phyloP scores from a whole-genome alignment of 2,888 invertebrate genomes.

The Apeira syringaria region DNA sequence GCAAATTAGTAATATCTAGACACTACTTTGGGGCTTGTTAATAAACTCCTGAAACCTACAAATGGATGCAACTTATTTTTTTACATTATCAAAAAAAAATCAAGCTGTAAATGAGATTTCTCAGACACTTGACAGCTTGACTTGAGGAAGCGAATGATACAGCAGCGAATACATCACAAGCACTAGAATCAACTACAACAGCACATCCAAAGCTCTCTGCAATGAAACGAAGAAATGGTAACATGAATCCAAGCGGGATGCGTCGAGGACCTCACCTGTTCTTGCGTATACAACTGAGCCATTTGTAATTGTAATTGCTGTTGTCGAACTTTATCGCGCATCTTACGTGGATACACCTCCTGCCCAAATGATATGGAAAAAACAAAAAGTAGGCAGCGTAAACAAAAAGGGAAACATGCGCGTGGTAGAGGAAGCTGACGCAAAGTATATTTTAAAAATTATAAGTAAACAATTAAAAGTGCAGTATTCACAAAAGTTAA shows the following conservation, averaged over 20 bases:
- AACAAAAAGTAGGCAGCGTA: constrained; percentile 82
- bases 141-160: constrained; percentile 51
- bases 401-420: constrained; percentile 79
- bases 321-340: constrained; percentile 90
- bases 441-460: constrained; percentile 39
- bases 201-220: constrained; percentile 80
- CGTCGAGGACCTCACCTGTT: constrained; percentile 80
- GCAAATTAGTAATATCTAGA: constrained; percentile 18
- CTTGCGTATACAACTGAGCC: constrained; percentile 81
- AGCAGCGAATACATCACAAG: constrained; percentile 61
- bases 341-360: constrained; percentile 92
- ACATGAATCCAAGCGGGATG: constrained; percentile 71
- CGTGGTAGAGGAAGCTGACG: constrained; percentile 58
- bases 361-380: constrained; percentile 85
- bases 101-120: constrained; percentile 8
- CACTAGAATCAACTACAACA: constrained; percentile 70
- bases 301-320: constrained; percentile 85
- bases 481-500: constrained; percentile 52
- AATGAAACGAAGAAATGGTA: constrained; percentile 46
- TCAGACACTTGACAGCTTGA: constrained; percentile 43
- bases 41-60: background rate
- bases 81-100: constrained; percentile 1
- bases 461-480: constrained; percentile 44
- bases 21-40: constrained; percentile 13
- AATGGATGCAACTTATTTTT: constrained; percentile 21